Base-by-base conservation (phyloP, 2,797 vertebrate species). In the Danionella dracula region DNA sequence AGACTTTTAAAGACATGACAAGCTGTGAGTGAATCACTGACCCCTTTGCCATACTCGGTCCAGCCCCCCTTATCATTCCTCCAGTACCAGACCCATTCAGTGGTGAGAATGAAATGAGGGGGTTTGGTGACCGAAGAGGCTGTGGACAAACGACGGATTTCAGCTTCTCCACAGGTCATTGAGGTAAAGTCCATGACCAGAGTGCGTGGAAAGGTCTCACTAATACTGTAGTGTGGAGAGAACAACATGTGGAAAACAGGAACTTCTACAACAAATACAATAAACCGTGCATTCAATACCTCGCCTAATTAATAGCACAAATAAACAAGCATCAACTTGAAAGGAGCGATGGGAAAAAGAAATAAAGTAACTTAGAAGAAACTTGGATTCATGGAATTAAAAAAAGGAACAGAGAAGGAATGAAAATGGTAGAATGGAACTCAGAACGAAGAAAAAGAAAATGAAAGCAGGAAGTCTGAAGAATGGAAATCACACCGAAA, bases 1-100 rank as follows among this genome's bases (percentile, higher is more conserved):
- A n/a, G n/a, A n/a, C n/a, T n/a, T n/a, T n/a, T n/a, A n/a, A n/a
- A n/a, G n/a, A n/a, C n/a, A n/a, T n/a, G 23, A 27, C 6, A 27
- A 27, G 3, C 6, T 35, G 7, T 8, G 34, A 46, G 45, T 10
- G 42, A 16, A 8, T 8, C 12, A 81, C 85, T 90, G 76, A 93
- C 92, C 78, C 85, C 79, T 76, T 81, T 70, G 29, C 93, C 92
- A 63, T 89, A 98, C 68, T 96, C 91, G 21, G 63, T 75, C 96
- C 96, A 99, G 4, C 0, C 34, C 6, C 73, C 85, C 12, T 12
- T 20, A 0, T 94, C 88, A 23, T 93, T 89, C 62, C 79, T 81
- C 94, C 94, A 97, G 85, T 94, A 93, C 96, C 96, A 99, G 49
- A 90, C 40, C 95, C 96, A 99, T 61, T 94, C 76, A 1, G 96